phyloP scores from a whole-genome alignment of 2,113 vertebrate species.

The Sapayoa aenigma region DNA sequence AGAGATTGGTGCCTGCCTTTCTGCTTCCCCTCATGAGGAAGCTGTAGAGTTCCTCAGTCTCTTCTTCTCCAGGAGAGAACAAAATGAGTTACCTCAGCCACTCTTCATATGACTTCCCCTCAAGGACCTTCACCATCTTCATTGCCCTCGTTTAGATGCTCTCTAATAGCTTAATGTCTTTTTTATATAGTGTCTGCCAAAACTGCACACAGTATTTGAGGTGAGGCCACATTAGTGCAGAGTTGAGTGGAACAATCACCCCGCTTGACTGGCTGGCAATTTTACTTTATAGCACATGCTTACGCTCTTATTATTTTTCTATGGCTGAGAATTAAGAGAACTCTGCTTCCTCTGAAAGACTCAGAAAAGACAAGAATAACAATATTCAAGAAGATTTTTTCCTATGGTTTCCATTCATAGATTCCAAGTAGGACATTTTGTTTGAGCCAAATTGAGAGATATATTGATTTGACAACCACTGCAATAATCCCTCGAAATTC shows the following conservation, averaged over 20 bases:
- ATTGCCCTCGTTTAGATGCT: neutral
- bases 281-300: neutral
- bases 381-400: neutral
- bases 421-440: neutral
- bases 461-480: constrained; percentile 48
- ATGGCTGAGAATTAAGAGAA: neutral
- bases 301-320: neutral
- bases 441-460: neutral
- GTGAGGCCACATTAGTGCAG: neutral
- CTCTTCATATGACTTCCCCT: neutral
- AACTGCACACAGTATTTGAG: neutral
- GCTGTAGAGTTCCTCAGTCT: neutral
- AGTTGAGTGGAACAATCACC: neutral
- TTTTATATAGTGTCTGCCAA: neutral
- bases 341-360: neutral
- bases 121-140: neutral
- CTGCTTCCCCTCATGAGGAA: neutral
- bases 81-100: neutral
- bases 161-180: neutral
- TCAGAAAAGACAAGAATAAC: neutral
- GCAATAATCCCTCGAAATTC: too few relatives aligned
- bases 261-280: neutral
- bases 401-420: constrained; percentile 47
- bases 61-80: neutral
- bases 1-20: neutral